Evolutionary conservation across 1,140 invertebrate species (phyloP).

Genomic region (Dinoponera quadriceps): DNA sequence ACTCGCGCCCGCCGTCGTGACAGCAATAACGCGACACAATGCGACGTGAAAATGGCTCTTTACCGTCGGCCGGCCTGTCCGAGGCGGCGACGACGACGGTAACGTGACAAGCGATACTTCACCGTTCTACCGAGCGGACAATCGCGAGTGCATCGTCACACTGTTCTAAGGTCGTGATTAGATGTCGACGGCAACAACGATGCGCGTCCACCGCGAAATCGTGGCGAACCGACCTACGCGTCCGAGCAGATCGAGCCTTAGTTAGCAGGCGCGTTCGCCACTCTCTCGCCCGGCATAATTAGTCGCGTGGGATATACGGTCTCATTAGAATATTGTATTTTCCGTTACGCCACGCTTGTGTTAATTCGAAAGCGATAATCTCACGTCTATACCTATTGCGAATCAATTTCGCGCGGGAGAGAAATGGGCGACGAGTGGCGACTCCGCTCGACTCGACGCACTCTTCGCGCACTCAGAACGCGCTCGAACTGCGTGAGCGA

Average conservation of each 20-base stretch:
- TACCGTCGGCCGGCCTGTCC: slow-evolving; percentile 63
- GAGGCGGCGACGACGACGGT: slow-evolving; percentile 29
- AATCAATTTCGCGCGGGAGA: neutral
- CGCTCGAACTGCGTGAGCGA: no score
- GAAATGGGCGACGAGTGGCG: neutral
- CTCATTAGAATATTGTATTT: neutral
- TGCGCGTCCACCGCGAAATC: slow-evolving; percentile 24
- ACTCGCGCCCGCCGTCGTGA: slow-evolving; percentile 46
- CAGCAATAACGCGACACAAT: slow-evolving; percentile 56
- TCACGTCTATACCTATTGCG: neutral
- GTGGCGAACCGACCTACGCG: slow-evolving; percentile 6
- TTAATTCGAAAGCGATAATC: neutral
- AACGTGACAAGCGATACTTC: slow-evolving; percentile 66
- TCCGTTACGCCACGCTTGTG: neutral
- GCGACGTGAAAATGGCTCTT: slow-evolving; percentile 60
- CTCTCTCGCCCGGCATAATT: slow-evolving; percentile 33
- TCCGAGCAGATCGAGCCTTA: slow-evolving; percentile 9
- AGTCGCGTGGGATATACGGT: neutral
- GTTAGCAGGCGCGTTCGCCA: neutral
- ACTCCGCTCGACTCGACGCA: no score
- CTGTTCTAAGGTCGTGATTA: slow-evolving; percentile 56
- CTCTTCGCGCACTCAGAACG: no score
- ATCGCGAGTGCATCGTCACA: slow-evolving; percentile 66
- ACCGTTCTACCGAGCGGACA: slow-evolving; percentile 57
- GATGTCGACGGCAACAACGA: slow-evolving; percentile 65